These are phyloP conservation scores for Amazonetta brasiliensis DNA, from an alignment of 2,797 vertebrate genomes.

Conservation along the genomic window DNA sequence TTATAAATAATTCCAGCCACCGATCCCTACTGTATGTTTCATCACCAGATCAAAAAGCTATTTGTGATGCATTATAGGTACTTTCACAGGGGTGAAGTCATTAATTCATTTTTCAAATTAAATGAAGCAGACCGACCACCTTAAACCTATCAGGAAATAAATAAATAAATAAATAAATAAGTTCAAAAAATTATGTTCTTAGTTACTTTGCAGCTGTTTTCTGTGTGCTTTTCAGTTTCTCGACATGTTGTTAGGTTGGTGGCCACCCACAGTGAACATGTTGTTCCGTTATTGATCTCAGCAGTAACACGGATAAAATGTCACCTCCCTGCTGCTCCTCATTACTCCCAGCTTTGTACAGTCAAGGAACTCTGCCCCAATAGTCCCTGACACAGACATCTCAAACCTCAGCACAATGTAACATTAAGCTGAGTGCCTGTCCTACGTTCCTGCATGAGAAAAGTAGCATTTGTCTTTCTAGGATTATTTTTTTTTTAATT, in stretches of 20 bases:
- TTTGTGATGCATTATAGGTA: neutral
- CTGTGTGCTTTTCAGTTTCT: neutral
- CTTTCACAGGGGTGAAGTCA: neutral
- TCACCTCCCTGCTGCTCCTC: slow-evolving; percentile 56
- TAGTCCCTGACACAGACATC: neutral
- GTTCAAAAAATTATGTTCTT: neutral
- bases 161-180: no score
- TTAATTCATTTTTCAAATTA: neutral
- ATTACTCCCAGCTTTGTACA: slow-evolving; percentile 44
- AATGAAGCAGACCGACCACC: neutral
- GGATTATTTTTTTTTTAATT: neutral
- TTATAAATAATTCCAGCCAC: neutral
- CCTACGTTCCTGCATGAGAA: neutral
- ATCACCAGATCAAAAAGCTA: neutral
- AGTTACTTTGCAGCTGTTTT: neutral
- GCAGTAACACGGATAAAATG: slow-evolving; percentile 40
- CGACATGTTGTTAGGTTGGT: neutral
- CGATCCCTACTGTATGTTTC: neutral
- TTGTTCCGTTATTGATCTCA: slow-evolving; percentile 45
- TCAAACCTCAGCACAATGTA: neutral
- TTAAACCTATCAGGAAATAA: neutral
- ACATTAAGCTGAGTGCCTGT: neutral
- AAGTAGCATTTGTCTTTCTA: neutral
- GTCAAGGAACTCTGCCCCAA: neutral
- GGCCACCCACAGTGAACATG: neutral